These are phyloP conservation scores for Anarrhichthys ocellatus DNA, from an alignment of 2,113 vertebrate genomes.

Conservation along the genomic window DNA sequence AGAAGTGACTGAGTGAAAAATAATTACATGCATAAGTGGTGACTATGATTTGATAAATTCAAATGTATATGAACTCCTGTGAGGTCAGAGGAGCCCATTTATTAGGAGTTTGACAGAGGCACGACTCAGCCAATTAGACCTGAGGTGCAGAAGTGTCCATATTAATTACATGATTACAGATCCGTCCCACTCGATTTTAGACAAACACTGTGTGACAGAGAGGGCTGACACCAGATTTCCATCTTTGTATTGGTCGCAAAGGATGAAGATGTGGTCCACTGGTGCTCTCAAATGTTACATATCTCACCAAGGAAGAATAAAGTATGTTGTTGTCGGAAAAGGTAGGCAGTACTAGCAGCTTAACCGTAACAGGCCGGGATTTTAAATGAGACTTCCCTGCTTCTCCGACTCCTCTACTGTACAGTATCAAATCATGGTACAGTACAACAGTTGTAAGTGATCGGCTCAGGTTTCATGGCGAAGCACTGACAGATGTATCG, in stretches of 20 bases:
- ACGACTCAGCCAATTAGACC: constrained; percentile 47
- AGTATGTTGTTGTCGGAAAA: background rate
- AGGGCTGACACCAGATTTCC: constrained; percentile 14
- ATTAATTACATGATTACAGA: constrained; percentile 42
- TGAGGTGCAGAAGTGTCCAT: constrained; percentile 23
- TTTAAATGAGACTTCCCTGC: constrained; percentile 2
- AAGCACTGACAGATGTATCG: constrained; percentile 74
- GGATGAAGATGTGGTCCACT: no score
- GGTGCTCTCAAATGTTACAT: background rate
- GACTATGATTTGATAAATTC: constrained; percentile 29
- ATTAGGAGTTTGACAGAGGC: constrained; percentile 43
- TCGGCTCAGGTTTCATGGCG: constrained; percentile 61
- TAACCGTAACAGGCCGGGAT: background rate
- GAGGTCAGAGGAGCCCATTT: constrained; percentile 28
- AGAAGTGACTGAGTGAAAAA: constrained; percentile 5
- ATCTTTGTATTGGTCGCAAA: background rate
- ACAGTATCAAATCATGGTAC: constrained; percentile 33
- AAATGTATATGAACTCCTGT: constrained; percentile 14
- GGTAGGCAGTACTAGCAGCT: background rate
- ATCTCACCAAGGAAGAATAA: background rate
- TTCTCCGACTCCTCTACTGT: constrained; percentile 21
- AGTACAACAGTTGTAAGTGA: constrained; percentile 48
- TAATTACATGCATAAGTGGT: constrained; percentile 17
- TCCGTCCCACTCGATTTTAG: constrained; percentile 37
- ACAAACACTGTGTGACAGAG: constrained; percentile 11